A percentile compares a stretch with the other conserved stretches of the same genome.
These are phyloP conservation scores for Eupithecia pulchellata DNA, from an alignment of 2,888 invertebrate genomes.

Conservation along the genomic window DNA sequence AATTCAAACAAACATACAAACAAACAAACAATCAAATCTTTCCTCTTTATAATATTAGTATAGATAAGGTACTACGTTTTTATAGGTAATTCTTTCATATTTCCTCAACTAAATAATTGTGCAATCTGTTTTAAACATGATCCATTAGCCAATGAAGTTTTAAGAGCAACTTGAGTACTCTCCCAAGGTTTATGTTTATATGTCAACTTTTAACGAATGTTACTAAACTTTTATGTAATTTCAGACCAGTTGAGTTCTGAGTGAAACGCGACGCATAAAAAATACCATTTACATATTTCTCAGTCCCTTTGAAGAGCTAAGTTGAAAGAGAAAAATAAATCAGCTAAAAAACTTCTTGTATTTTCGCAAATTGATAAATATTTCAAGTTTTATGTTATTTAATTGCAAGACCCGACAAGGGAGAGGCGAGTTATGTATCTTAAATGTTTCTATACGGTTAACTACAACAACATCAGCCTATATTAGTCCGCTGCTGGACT, in stretches of 20 bases:
- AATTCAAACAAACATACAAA: too few relatives aligned
- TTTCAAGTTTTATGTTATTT: background rate
- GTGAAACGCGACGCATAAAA: background rate
- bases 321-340: background rate
- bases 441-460: too few relatives aligned
- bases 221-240: background rate
- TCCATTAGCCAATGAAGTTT: slow-evolving; percentile 7
- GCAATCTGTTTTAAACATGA: background rate
- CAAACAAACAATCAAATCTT: too few relatives aligned
- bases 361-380: background rate
- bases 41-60: too few relatives aligned
- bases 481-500: too few relatives aligned
- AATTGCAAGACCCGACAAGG: too few relatives aligned
- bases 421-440: too few relatives aligned
- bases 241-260: background rate
- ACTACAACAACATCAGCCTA: too few relatives aligned
- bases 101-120: slow-evolving; percentile 4
- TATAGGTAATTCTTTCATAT: too few relatives aligned
- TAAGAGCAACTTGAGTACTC: background rate
- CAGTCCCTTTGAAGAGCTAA: background rate
- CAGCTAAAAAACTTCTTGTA: background rate
- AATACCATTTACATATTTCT: background rate
- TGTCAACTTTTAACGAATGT: slow-evolving; percentile 5
- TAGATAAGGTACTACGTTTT: too few relatives aligned
- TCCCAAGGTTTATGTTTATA: background rate